Conservation (phyloP, 53 echinoderm and acorn worm genomes). For the Astropecten irregularis region DNA sequence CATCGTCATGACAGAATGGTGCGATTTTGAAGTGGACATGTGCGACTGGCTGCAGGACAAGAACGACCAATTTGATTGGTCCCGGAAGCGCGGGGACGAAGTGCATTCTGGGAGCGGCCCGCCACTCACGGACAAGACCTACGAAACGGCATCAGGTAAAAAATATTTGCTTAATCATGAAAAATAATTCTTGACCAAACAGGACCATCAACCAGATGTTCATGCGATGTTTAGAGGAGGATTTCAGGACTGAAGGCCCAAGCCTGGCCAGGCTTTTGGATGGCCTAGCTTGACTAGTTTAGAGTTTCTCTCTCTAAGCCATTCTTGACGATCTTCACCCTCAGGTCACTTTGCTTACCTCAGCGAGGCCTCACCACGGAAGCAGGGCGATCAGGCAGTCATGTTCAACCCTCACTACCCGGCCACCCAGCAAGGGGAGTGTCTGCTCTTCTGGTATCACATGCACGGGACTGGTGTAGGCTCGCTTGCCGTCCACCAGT, state of each 20-base stretch:
- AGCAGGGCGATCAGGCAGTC: conserved; percentile 34
- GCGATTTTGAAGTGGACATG: conserved; percentile 76
- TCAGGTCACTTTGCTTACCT: conserved; percentile 64
- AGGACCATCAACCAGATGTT: too few species aligned
- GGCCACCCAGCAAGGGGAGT: conserved; percentile 48
- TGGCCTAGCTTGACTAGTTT: too few species aligned
- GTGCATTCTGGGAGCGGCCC: not conserved
- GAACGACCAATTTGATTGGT: conserved; percentile 72
- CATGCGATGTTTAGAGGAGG: too few species aligned
- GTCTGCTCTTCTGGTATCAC: conserved; percentile 87
- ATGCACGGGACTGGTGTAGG: conserved; percentile 73
- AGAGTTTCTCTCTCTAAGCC: too few species aligned
- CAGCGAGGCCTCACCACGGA: conserved; percentile 6
- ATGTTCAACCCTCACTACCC: conserved; percentile 54
- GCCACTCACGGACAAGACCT: conserved; percentile 11
- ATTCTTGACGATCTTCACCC: too few species aligned
- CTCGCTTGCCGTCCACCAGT: conserved; percentile 51
- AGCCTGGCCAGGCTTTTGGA: too few species aligned
- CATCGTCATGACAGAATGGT: conserved; percentile 59
- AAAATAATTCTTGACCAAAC: too few species aligned
- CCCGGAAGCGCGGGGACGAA: conserved; percentile 57
- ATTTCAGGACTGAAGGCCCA: too few species aligned
- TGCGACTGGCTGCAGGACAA: conserved; percentile 78
- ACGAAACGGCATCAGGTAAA: conserved; percentile 23
- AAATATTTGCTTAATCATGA: too few species aligned